Base-by-base conservation (phyloP, 1,140 invertebrate genomes). In the Pseudoatta argentina region DNA sequence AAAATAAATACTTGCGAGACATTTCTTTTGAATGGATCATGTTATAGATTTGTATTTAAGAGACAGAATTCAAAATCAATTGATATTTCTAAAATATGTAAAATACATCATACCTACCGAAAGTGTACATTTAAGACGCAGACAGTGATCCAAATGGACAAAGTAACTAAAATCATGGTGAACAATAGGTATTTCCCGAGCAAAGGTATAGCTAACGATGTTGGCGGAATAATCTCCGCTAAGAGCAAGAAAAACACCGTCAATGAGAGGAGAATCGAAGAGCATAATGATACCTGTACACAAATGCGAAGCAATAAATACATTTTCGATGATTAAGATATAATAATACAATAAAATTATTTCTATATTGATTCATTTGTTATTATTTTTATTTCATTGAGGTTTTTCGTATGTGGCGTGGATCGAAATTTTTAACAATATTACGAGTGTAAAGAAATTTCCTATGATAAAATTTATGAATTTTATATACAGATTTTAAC, bases 171-270 rank as follows among this genome's bases (percentile, higher is more conserved):
- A 88, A 99, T 98, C 98, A 99, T 99, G 34, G 99, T 99, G 96
- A 99, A 99, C 79, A 99, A 96, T 73, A 98, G 96, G 95, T 99
- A 99, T 96, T 99, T 99, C 88, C 99, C 99, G 78, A 99, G 97
- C 73, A 99, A 95, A n/a, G 99, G 99, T 89, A 99, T 98, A 21
- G 99, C 98, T 88, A 99, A 96, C 21, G 98, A 99, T 24, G 99
- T 99, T 18, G 99, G 99, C 57, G 99, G 99, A 94, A 99, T 99
- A 93, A 99, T 99, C 96, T 99, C 98, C 78, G 98, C 98, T 92
- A 99, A 95, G 87, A 99, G 96, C 93, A 99, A 96, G 96, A 99
- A 99, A 96, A 99, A 99, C 95, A 99, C 99, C 94, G 99, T 99
- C 93, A 99, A 96, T 72, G 99, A 99, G 88, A 99, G 97, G 87